Base-by-base conservation (phyloP, 2,113 vertebrate species). In the Paraplagusia blochii region DNA sequence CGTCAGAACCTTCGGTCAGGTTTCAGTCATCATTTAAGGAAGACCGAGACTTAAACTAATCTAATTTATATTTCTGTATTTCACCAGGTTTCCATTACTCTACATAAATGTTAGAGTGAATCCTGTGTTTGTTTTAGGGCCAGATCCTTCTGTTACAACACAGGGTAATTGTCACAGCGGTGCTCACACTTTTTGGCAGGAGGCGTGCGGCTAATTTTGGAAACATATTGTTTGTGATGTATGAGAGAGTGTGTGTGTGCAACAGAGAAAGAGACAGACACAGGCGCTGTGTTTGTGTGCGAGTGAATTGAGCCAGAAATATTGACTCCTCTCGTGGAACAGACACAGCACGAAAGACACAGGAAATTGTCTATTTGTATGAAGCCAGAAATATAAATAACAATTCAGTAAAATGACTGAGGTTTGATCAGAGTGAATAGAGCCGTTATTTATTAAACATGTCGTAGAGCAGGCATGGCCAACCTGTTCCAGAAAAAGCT, bases 151-250 rank as follows among this genome's bases (percentile, higher is more conserved):
- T 46, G 51, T 64, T 66, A 58, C 8, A 7, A 64, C 22, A 13
- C 64, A 43, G 53, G 47, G 66, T 69, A 64, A 74, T 80, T 72
- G 63, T 74, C 66, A 63, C 56, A 64, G 63, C 62, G 29, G 43
- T 60, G 55, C 69, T 70, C 70, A 67, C 70, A 69, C 73, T 73
- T 68, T n/a, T 70, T 77, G 74, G 72, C 70, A 68, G 77, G 44
- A 73, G 69, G 61, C 35, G 42, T 65, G 44, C 56, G n/a, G 50
- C 63, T 82, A 69, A 80, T 81, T 74, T 67, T 77, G 71, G 59
- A 75, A 49, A n/a, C n/a, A n/a, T 18, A 39, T 59, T 53, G 34
- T 53, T 12, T 52, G 14, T 38, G n/a, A n/a, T 58, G 51, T 42
- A 46, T 57, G 51, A 19, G 17, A 36, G 10, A 15, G 45, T 49